Base-by-base conservation (phyloP, 2,888 invertebrate species). In the Nezara viridula region DNA sequence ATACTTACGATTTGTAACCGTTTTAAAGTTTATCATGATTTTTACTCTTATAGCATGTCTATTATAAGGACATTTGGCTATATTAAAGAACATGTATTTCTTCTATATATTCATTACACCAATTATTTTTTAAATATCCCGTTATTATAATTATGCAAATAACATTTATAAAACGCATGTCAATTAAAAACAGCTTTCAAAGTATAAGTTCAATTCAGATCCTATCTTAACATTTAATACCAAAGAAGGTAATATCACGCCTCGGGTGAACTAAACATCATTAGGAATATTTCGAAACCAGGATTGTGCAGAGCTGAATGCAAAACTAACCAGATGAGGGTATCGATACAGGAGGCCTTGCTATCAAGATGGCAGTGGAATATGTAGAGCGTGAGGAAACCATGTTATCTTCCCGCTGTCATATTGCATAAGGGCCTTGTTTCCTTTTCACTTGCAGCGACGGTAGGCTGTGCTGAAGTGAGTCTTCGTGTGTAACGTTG, bases 341-440 rank as follows among this genome's bases (percentile, higher is more conserved):
- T 21, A 73, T 73, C 66, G 66, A 73, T 73, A 73, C 19, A 32
- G 21, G 37, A 73, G 66, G 66, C 66, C 32, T 16, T 37, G 32
- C 32, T 32, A 73, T 73, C 66, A 37, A 37, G 66, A 73, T 73
- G 66, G 66, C 66, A 19, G 32, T 32, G 32, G 32, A 37, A 73
- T 73, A 73, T 73, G 6, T 73, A 73, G 66, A 73, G 66, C 66
- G 66, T 73, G 66, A 32, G 32, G 66, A 37, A 73, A 73, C 37
- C 6, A 6, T 19, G 19, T 73, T 73, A 73, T 73, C 66, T 73
- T 37, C 66, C 19, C 66, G 7, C 19, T 73, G 66, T 73, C 66
- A 73, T 73, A 73, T 73, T 73, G 66, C 66, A 73, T 73, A 73
- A 73, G 66, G 19, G 19, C 19, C 9, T 73, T 73, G 66, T 73